Conservation (phyloP, 2,113 vertebrate genomes). For the Sylvilagus bachmani region DNA sequence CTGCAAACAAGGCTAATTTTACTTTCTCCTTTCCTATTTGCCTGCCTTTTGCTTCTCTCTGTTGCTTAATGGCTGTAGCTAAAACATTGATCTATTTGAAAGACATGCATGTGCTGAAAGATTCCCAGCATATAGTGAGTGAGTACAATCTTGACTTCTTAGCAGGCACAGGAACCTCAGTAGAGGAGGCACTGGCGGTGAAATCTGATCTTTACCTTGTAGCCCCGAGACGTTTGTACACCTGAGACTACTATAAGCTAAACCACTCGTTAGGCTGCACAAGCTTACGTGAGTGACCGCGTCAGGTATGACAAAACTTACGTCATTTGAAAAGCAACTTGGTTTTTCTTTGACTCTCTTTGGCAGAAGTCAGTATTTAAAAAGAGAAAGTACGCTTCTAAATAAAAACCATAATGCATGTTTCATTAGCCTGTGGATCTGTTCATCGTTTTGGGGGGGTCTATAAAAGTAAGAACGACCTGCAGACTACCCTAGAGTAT, state of each 20-base stretch:
- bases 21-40: no score
- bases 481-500: no score
- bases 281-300: background rate
- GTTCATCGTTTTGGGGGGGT: background rate
- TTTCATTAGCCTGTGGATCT: background rate
- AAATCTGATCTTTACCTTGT: background rate
- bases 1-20: no score
- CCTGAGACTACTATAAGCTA: background rate
- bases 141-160: background rate
- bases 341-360: background rate
- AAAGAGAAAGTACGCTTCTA: background rate
- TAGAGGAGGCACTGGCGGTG: accelerated
- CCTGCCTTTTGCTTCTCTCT: no score
- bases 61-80: no score
- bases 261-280: no score
- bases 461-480: background rate
- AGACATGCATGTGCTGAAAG: no score
- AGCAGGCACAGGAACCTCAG: background rate
- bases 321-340: background rate
- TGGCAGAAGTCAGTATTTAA: no score
- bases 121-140: no score
- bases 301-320: background rate
- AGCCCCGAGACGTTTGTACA: background rate
- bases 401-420: background rate
- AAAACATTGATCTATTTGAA: no score